Conservation (phyloP, 23 tunicate species). For the Aplidium turbinatum region DNA sequence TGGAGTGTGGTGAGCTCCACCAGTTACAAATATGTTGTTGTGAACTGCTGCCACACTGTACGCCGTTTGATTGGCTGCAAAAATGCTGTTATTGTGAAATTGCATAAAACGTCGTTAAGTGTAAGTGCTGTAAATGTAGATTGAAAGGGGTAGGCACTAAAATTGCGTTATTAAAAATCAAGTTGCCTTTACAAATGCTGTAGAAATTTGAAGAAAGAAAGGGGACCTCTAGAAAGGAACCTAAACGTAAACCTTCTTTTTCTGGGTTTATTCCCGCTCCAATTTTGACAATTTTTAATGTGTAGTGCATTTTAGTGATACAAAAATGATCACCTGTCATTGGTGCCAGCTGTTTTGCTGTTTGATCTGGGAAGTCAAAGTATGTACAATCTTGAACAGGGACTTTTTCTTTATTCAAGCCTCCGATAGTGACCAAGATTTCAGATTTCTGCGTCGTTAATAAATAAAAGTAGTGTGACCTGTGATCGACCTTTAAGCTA, state of each 20-base stretch:
- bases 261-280: too few species aligned
- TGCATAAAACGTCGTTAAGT: too few species aligned
- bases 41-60: conserved; percentile 96
- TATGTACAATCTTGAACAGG: conserved; percentile 69
- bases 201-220: too few species aligned
- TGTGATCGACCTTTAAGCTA: too few species aligned
- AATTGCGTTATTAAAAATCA: too few species aligned
- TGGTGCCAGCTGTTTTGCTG: conserved; percentile 51
- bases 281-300: background rate
- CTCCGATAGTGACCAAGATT: conserved; percentile 83
- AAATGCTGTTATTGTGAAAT: too few species aligned
- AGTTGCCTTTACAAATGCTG: too few species aligned
- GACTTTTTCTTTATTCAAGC: conserved; percentile 83
- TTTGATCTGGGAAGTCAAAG: conserved; percentile 58
- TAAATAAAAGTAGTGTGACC: too few species aligned
- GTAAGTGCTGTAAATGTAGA: too few species aligned
- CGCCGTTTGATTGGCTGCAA: conserved; percentile 68
- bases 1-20: conserved; percentile 62
- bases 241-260: too few species aligned
- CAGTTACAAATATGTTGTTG: conserved; percentile 86
- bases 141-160: too few species aligned
- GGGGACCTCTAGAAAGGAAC: too few species aligned
- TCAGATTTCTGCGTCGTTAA: conserved; percentile 79
- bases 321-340: conserved; percentile 40
- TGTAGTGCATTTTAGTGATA: background rate